These are phyloP conservation scores for Hypsopygia costalis DNA, from an alignment of 2,888 invertebrate species.

Conservation along the genomic window DNA sequence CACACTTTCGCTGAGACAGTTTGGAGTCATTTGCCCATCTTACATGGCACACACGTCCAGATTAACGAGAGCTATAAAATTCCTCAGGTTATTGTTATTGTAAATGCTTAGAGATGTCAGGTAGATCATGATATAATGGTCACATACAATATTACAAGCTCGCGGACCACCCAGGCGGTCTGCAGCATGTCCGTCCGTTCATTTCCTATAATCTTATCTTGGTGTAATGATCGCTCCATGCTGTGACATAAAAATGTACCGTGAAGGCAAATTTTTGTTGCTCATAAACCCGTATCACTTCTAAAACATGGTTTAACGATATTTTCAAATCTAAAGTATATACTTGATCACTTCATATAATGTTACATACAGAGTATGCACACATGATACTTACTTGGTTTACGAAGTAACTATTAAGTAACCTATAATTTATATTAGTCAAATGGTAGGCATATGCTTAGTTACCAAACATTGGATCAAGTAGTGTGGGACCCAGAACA, in stretches of 20 bases:
- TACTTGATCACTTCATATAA: too few species aligned
- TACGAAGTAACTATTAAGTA: too few species aligned
- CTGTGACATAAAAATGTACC: slow-evolving; percentile 32
- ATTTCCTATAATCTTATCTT: slow-evolving; percentile 67
- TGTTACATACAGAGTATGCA: too few species aligned
- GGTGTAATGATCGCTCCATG: slow-evolving; percentile 50
- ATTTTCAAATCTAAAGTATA: too few species aligned
- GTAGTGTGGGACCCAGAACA: too few species aligned
- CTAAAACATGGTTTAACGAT: too few species aligned
- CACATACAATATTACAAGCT: slow-evolving; percentile 38
- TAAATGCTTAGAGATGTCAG: slow-evolving; percentile 9
- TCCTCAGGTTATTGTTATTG: slow-evolving; percentile 6
- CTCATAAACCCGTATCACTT: slow-evolving; percentile 9
- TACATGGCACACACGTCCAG: slow-evolving; percentile 33
- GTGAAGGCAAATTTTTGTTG: slow-evolving; percentile 21
- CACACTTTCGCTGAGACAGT: slow-evolving; percentile 77
- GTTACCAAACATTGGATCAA: too few species aligned
- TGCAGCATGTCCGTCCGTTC: slow-evolving; percentile 46
- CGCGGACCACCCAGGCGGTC: slow-evolving; percentile 62
- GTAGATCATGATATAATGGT: slow-evolving; percentile 46
- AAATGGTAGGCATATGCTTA: too few species aligned
- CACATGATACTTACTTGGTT: too few species aligned
- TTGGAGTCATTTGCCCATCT: slow-evolving; percentile 48
- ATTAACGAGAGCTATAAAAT: slow-evolving; percentile 29
- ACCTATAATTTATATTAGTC: too few species aligned